phyloP scores from a whole-genome alignment of 2,113 vertebrate genomes.

The Elaphurus davidianus region DNA sequence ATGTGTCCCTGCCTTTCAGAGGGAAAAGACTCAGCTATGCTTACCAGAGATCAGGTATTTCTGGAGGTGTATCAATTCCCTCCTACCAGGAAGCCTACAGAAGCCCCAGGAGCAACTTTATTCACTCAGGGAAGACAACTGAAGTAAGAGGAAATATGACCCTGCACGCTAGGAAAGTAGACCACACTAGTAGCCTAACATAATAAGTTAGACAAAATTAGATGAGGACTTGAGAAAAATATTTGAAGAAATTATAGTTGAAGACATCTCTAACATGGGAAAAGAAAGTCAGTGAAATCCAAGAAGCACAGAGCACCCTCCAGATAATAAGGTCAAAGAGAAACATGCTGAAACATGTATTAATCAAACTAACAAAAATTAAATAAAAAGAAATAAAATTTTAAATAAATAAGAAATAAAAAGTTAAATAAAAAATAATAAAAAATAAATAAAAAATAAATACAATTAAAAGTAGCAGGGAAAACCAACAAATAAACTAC shows the following conservation, averaged over 20 bases:
- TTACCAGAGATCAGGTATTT: not conserved
- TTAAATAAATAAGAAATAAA: too few relatives aligned
- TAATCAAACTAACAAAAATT: not conserved
- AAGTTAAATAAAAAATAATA: not conserved
- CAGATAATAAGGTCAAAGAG: not conserved
- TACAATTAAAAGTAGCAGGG: not conserved
- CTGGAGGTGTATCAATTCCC: not conserved
- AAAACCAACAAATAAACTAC: not conserved
- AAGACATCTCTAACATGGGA: not conserved
- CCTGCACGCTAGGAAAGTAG: not conserved
- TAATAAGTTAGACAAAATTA: not conserved
- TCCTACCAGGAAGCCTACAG: not conserved
- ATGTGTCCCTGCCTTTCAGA: not conserved
- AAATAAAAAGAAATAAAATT: not conserved
- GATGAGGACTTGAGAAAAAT: not conserved
- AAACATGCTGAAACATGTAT: not conserved
- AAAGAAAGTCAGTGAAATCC: not conserved
- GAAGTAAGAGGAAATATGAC: not conserved
- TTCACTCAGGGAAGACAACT: not conserved
- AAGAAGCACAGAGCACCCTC: not conserved
- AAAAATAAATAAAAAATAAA: not conserved
- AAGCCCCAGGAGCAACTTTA: not conserved
- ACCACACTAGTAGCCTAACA: not conserved
- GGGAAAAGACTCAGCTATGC: not conserved
- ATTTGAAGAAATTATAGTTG: not conserved